Evolutionary conservation across 1,140 invertebrate species (phyloP), one percentile per base, ranked within the genome.

Genomic region (Cydia splendana): DNA sequence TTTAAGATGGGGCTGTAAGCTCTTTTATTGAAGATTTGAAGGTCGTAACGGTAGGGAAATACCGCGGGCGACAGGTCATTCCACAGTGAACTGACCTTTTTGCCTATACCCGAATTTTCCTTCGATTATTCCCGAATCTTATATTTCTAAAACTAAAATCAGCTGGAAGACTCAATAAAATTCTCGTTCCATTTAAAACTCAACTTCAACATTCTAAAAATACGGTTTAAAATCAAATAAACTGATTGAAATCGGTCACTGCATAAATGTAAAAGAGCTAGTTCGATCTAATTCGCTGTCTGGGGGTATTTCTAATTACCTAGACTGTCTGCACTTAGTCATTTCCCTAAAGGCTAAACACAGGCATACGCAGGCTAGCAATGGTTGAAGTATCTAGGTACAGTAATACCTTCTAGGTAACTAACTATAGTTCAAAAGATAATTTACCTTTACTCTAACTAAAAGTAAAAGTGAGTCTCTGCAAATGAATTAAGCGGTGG

Each of bases 231-330:
- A 62, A 24, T 62, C 1, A 0, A 24, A 24, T 10, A 10, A 62
- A 62, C 9, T 12, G 15, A 62, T 24, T 62, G 10, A 62, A 24
- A 62, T 62, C 57, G 57, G 57, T 24, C 57, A 62, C 18, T 62
- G 57, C 20, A 62, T 62, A 62, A 62, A 62, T 62, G 57, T 62
- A 62, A n/a, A 62, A 62, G 10, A 57, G 57, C 57, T 24, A 12
- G 57, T 24, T 20, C 2, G 9, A 24, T 24, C 18, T 62, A 62
- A 62, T 24, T 62, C 6, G 7, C 20, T 24, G n/a, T 57, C 53
- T 18, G 18, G 20, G 57, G 57, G 57, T 10, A 24, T 24, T 62
- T 20, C 20, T 62, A 24, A 62, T 24, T 62, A n/a, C n/a, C n/a
- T n/a, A 24, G n/a, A 53, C 4, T 53, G 20, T 24, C 18, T 20